Percentiles rank a stretch among this genome's conserved stretches.
Conservation (phyloP, 2,797 vertebrate species). For the Cyprinodon diabolis region DNA sequence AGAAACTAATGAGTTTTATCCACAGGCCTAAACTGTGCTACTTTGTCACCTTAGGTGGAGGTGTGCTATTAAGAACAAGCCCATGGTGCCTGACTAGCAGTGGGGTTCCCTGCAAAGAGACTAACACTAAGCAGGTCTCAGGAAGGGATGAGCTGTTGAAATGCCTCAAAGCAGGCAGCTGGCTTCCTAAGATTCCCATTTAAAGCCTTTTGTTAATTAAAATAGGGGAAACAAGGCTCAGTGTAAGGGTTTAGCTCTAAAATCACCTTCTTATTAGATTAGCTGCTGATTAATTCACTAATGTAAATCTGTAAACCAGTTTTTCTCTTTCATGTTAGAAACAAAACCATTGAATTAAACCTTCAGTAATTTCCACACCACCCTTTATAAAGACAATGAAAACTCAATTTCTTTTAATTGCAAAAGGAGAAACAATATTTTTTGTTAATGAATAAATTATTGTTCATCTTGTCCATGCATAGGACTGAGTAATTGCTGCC, state of each 20-base stretch:
- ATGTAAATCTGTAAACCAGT: conserved; percentile 32
- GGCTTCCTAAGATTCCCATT: conserved; percentile 63
- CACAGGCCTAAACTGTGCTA: conserved; percentile 40
- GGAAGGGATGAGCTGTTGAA: conserved; percentile 65
- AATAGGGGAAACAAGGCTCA: conserved; percentile 68
- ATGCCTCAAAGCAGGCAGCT: conserved; percentile 62
- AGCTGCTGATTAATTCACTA: conserved; percentile 62
- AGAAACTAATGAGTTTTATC: conserved; percentile 68
- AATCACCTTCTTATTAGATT: conserved; percentile 67
- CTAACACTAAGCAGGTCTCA: conserved; percentile 60
- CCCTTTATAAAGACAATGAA: not conserved
- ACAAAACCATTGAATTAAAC: conserved; percentile 26
- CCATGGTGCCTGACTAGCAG: conserved; percentile 40
- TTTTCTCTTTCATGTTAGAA: conserved; percentile 11
- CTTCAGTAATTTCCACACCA: conserved; percentile 2
- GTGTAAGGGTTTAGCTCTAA: conserved; percentile 66
- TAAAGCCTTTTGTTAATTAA: conserved; percentile 68
- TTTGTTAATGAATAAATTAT: not conserved
- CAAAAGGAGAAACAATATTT: not conserved
- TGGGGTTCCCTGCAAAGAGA: conserved; percentile 63
- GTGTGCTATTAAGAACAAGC: conserved; percentile 56
- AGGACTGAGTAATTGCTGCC: not conserved
- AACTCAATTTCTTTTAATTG: conserved; percentile 8
- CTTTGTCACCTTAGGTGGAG: conserved; percentile 64
- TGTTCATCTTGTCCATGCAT: not conserved